Conservation (phyloP, 2,797 vertebrate genomes). For the Molothrus aeneus region DNA sequence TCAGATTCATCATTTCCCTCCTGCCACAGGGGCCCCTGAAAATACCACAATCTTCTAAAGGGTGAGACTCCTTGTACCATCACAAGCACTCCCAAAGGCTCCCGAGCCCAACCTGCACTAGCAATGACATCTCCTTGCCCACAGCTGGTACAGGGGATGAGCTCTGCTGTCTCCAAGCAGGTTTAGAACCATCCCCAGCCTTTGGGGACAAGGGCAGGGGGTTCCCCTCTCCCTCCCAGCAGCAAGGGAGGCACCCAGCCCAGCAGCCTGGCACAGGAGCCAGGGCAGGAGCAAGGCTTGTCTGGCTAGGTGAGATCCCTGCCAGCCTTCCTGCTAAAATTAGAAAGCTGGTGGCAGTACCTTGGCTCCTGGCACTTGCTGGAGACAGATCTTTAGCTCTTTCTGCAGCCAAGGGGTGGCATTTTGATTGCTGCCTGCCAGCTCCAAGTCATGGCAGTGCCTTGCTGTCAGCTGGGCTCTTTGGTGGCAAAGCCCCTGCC, state of each 20-base stretch:
- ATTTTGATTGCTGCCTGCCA: conserved; percentile 74
- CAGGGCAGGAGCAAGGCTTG: conserved; percentile 66
- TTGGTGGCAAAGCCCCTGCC: not conserved
- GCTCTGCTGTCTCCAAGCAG: conserved; percentile 7
- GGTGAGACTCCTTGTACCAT: accelerated
- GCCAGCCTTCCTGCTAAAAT: conserved; percentile 79
- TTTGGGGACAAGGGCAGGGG: conserved; percentile 44
- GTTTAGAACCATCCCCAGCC: conserved; percentile 9
- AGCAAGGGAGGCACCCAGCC: conserved; percentile 58
- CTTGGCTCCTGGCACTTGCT: conserved; percentile 75
- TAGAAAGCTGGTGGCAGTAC: conserved; percentile 79
- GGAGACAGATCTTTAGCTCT: conserved; percentile 78
- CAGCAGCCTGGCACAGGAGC: conserved; percentile 68
- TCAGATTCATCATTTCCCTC: not conserved
- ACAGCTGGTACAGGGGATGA: not conserved
- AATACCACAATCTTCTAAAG: not conserved
- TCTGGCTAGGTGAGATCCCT: conserved; percentile 79
- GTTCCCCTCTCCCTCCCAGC: conserved; percentile 51
- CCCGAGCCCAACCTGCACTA: not conserved
- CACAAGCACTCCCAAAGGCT: not conserved
- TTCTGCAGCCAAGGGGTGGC: conserved; percentile 73
- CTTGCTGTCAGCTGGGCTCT: conserved; percentile 6
- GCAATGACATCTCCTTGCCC: not conserved
- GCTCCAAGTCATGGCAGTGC: conserved; percentile 37
- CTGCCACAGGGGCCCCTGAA: not conserved